Evolutionary conservation across 2,113 vertebrate species (phyloP).

Genomic region (Tautogolabrus adspersus): DNA sequence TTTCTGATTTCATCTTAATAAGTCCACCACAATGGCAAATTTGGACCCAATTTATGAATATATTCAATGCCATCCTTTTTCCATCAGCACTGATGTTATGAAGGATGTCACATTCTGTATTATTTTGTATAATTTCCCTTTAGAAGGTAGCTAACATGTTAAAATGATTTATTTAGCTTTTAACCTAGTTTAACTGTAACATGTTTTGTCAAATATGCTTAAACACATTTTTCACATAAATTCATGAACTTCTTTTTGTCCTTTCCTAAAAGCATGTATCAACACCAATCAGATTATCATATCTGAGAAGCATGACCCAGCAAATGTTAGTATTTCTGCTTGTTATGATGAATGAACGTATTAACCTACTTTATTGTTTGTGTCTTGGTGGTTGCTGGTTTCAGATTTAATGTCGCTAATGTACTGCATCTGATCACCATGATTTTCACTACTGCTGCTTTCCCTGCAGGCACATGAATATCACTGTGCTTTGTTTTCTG

Average conservation of each 20-base stretch:
- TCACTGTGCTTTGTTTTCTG: no score
- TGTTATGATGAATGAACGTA: neutral
- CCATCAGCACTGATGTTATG: neutral
- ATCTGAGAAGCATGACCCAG: neutral
- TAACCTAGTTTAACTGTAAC: no score
- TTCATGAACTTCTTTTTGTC: no score
- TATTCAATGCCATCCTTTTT: constrained; percentile 10
- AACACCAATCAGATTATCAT: neutral
- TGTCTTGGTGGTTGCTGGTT: no score
- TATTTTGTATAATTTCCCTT: neutral
- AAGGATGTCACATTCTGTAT: neutral
- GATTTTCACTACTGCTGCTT: no score
- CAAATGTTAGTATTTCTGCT: neutral
- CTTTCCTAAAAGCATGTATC: neutral
- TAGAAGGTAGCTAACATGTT: no score
- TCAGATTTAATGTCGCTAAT: neutral
- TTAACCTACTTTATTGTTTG: neutral
- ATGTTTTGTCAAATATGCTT: no score
- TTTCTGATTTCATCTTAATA: constrained; percentile 13
- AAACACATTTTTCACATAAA: no score
- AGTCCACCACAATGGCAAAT: neutral
- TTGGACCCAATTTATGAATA: neutral
- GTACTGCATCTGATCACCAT: neutral
- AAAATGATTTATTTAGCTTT: no score
- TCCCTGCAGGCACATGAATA: no score